Evolutionary conservation across 2,888 invertebrate genomes (phyloP).

Genomic region (Noctua fimbriata): DNA sequence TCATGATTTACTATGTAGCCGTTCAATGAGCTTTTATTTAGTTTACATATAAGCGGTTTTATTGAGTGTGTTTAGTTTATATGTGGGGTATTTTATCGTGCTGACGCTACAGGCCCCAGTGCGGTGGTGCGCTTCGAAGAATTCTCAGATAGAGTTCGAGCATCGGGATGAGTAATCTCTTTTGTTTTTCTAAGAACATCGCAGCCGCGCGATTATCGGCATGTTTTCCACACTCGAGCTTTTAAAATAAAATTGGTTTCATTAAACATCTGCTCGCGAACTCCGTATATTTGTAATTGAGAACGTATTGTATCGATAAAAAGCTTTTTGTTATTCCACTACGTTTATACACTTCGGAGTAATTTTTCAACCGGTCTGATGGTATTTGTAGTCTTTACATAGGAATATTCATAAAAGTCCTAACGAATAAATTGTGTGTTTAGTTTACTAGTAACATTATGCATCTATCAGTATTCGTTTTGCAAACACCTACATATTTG

Average conservation of each 20-base stretch:
- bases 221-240: constrained; percentile 76
- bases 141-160: constrained; percentile 89
- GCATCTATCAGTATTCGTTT: constrained; percentile 64
- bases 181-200: constrained; percentile 88
- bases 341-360: constrained; percentile 32
- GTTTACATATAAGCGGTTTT: constrained; percentile 33
- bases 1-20: constrained; percentile 20
- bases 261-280: constrained; percentile 64
- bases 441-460: constrained; percentile 47
- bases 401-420: constrained; percentile 33
- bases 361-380: constrained; percentile 33
- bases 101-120: constrained; percentile 80
- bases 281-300: constrained; percentile 58
- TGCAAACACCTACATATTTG: constrained; percentile 63
- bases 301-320: constrained; percentile 55
- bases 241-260: constrained; percentile 73
- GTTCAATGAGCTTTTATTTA: constrained; percentile 38
- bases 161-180: constrained; percentile 89
- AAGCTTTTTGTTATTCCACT: constrained; percentile 52
- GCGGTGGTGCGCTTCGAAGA: constrained; percentile 83
- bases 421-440: constrained; percentile 32
- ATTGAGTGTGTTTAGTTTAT: constrained; percentile 45
- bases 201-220: constrained; percentile 83
- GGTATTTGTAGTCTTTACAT: constrained; percentile 24
- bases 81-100: constrained; percentile 64